Evolutionary conservation across 1,140 invertebrate species (phyloP), one percentile per base, ranked within the genome.

Genomic region (Ladona fulva): DNA sequence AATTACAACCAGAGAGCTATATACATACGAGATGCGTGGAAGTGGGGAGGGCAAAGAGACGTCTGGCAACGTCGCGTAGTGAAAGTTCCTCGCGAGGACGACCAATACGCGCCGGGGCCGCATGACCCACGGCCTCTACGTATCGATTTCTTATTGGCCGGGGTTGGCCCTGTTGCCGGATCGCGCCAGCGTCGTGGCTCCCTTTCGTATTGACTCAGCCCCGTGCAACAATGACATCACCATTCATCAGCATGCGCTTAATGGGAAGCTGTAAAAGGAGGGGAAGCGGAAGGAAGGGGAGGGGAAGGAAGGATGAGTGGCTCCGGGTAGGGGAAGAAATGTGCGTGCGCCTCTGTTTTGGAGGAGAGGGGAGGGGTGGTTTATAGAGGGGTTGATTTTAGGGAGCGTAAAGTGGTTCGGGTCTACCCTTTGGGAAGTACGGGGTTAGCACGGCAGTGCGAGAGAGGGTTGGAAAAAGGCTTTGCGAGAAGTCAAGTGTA

Each of bases 141-240:
- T 66, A 66, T 66, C 52, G 52, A 66, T 66, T 66, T 66, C 52
- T 66, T 66, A 66, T 66, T 66, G 52, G 52, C 52, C 52, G 52
- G 52, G 52, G 52, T 12, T 12, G 3, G 16, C 52, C 52, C 52
- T 66, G 52, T 66, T 66, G 52, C 52, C 52, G 12, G 52, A 66
- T 66, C 3, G 14, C 52, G 5, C 52, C 52, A 66, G 14, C 52
- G 14, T 37, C n/a, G 52, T 5, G 12, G 52, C 52, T 66, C 52
- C 52, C 52, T 66, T 66, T 6, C 52, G 52, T 66, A 66, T 66
- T 66, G 52, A 66, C 52, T 66, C 52, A 66, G 14, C 3, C 52
- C 12, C 52, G 52, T 22, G 52, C 52, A 66, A 66, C 52, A 66
- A 66, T 66, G 52, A 66, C 52, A 66, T 66, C 52, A 66, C 52